These are phyloP conservation scores for Chymomyza caudatula DNA, from an alignment of 2,888 invertebrate species.

Conservation along the genomic window DNA sequence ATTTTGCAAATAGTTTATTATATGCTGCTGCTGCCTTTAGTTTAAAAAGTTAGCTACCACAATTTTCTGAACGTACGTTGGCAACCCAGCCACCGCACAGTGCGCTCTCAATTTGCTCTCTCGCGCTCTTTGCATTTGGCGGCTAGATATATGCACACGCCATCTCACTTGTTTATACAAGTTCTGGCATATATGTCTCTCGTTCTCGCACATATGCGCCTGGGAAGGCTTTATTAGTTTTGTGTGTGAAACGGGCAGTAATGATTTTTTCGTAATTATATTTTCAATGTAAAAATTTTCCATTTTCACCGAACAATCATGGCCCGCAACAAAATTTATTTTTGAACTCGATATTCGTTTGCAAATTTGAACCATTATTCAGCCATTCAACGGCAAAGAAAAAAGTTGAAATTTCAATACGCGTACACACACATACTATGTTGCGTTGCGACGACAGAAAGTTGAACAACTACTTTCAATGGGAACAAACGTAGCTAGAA, in stretches of 20 bases:
- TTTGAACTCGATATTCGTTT: slow-evolving; percentile 2
- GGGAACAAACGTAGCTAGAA: slow-evolving; percentile 33
- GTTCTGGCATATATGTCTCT: slow-evolving; percentile 15
- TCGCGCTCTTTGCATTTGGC: slow-evolving; percentile 60
- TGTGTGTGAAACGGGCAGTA: slow-evolving; percentile 62
- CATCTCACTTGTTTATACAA: slow-evolving; percentile 42
- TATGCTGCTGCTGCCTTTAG: slow-evolving; percentile 4
- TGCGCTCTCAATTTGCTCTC: slow-evolving; percentile 25
- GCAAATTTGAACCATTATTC: slow-evolving; percentile 9
- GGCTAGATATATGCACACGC: slow-evolving; percentile 38
- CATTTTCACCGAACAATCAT: slow-evolving; percentile 2
- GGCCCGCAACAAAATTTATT: background rate
- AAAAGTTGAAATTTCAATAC: slow-evolving; percentile 19
- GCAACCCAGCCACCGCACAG: slow-evolving; percentile 45
- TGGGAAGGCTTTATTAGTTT: slow-evolving; percentile 58
- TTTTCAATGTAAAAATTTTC: slow-evolving; percentile 16
- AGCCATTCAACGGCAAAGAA: slow-evolving; percentile 7
- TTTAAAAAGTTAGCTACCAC: slow-evolving; percentile 61
- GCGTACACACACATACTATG: slow-evolving; percentile 11
- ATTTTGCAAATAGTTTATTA: background rate
- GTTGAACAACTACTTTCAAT: slow-evolving; percentile 24
- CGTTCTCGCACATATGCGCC: slow-evolving; percentile 51
- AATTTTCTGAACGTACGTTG: slow-evolving; percentile 53
- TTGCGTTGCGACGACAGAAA: slow-evolving; percentile 10
- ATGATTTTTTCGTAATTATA: slow-evolving; percentile 47